A percentile compares a stretch with the other conserved stretches of the same genome.
Evolutionary conservation across 2,113 vertebrate genomes (phyloP).

Genomic region (Heterotis niloticus): DNA sequence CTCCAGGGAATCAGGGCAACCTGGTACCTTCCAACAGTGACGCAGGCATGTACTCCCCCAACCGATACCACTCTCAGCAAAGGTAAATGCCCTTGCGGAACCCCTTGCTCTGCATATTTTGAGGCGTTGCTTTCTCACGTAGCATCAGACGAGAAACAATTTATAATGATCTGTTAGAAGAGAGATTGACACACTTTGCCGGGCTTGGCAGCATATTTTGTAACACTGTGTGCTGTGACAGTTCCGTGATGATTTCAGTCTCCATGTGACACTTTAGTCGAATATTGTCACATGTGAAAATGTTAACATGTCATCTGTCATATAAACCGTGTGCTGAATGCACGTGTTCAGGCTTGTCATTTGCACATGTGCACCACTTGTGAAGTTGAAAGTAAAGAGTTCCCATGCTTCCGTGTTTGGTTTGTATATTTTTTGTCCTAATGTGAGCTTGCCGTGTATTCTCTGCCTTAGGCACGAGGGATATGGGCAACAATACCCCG

Average conservation of each 20-base stretch:
- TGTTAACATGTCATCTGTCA: background rate
- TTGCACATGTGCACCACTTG: background rate
- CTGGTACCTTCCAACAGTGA: conserved; percentile 69
- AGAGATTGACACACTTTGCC: background rate
- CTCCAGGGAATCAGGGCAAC: conserved; percentile 66
- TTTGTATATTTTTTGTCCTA: no score
- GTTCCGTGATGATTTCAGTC: no score
- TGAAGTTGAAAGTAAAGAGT: background rate
- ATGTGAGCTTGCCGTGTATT: background rate
- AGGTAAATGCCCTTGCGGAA: conserved; percentile 50
- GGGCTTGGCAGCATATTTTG: no score
- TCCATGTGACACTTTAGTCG: no score
- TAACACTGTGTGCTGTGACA: no score
- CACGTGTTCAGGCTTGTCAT: background rate
- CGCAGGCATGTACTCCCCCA: conserved; percentile 63
- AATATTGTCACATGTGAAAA: no score
- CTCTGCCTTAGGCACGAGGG: conserved; percentile 76
- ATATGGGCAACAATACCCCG: conserved; percentile 88
- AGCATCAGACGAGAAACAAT: no score
- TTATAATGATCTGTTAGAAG: background rate
- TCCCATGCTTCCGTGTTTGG: no score
- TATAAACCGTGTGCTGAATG: background rate
- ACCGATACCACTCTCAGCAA: conserved; percentile 65
- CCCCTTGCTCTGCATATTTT: no score
- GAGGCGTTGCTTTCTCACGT: no score